Evolutionary conservation across 2,113 vertebrate genomes (phyloP).

Genomic region (Alligator mississippiensis): DNA sequence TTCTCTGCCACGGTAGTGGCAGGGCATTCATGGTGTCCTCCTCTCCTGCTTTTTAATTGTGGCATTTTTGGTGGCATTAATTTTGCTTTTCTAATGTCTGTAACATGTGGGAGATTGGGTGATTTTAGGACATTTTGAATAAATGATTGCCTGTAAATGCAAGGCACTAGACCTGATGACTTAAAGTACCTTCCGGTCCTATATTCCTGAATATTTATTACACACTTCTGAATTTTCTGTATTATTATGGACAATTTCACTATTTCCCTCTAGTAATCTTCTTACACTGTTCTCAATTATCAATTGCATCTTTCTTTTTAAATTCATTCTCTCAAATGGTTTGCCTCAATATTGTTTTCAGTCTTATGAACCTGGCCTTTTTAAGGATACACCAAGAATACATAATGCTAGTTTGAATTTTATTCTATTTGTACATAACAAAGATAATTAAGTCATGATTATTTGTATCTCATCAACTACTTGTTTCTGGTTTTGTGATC

Average conservation of each 20-base stretch:
- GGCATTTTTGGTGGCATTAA: too few species aligned
- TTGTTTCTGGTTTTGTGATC: too few species aligned
- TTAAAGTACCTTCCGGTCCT: too few species aligned
- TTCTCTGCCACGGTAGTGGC: too few species aligned
- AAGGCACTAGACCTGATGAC: too few species aligned
- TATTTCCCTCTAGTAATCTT: not conserved
- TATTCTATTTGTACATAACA: not conserved
- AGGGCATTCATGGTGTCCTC: too few species aligned
- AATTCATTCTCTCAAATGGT: not conserved
- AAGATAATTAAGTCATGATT: not conserved
- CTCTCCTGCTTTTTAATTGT: too few species aligned
- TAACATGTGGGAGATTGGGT: too few species aligned
- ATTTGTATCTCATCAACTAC: not conserved
- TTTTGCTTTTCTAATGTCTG: too few species aligned
- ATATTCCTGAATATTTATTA: not conserved
- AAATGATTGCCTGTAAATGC: too few species aligned
- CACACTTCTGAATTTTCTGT: not conserved
- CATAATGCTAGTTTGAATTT: constrained; percentile 8
- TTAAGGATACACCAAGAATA: not conserved
- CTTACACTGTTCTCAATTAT: constrained; percentile 11
- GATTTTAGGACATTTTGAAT: too few species aligned
- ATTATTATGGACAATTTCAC: not conserved
- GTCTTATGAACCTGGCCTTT: not conserved
- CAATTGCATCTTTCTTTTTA: not conserved
- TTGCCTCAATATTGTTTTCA: not conserved